Conservation (phyloP, 2,797 vertebrate species). For the Nasua narica region DNA sequence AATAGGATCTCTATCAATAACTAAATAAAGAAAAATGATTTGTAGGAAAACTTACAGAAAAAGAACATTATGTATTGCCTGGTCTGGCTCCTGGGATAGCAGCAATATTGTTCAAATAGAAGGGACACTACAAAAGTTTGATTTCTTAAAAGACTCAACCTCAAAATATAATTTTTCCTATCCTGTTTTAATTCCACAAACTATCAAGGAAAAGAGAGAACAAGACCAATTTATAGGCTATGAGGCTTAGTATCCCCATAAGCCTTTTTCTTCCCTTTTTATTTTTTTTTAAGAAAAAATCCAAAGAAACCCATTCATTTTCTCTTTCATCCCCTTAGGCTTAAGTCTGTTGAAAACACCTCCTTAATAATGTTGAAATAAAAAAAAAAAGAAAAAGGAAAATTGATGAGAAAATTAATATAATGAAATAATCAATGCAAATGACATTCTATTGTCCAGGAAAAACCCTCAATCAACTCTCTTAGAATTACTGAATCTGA, state of each 20-base stretch:
- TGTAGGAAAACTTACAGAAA: background rate
- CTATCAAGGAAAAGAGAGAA: constrained; percentile 37
- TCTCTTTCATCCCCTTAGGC: constrained; percentile 39
- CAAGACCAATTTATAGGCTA: constrained; percentile 22
- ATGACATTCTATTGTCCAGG: constrained; percentile 74
- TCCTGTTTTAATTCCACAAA: constrained; percentile 49
- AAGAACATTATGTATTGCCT: background rate
- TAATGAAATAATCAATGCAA: constrained; percentile 77
- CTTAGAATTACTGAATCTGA: constrained; percentile 70
- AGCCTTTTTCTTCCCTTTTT: background rate
- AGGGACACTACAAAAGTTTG: constrained; percentile 8
- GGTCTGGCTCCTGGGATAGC: background rate
- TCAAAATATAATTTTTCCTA: constrained; percentile 19
- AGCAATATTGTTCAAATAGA: background rate
- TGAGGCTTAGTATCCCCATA: background rate
- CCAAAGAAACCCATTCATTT: constrained; percentile 32
- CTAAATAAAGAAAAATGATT: constrained; percentile 8
- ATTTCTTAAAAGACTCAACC: constrained; percentile 41
- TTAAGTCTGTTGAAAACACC: constrained; percentile 49
- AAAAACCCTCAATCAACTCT: constrained; percentile 73
- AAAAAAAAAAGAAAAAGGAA: constrained; percentile 8
- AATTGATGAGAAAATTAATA: constrained; percentile 74
- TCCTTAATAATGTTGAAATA: constrained; percentile 56
- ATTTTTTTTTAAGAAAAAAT: background rate
- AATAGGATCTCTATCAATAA: background rate